phyloP scores from a whole-genome alignment of 2,888 invertebrate species.

The Drosophila sordidapex region DNA sequence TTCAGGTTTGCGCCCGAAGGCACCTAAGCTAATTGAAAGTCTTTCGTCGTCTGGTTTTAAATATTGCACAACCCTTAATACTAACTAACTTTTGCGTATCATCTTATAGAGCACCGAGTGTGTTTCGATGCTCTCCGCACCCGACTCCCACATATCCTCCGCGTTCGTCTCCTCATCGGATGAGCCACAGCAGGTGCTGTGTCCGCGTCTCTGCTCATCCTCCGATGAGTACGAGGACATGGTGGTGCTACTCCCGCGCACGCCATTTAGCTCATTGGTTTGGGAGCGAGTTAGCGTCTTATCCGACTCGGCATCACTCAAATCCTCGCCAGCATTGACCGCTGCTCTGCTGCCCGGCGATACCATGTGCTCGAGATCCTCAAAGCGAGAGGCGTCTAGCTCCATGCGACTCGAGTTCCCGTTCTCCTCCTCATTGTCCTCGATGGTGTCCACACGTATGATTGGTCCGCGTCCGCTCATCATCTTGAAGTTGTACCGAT shows the following conservation, averaged over 20 bases:
- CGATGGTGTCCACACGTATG: slow-evolving; percentile 83
- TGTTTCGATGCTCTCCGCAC: slow-evolving; percentile 94
- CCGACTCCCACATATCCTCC: slow-evolving; percentile 93
- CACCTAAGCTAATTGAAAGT: slow-evolving; percentile 49
- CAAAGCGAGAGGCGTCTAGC: slow-evolving; percentile 72
- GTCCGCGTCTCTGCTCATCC: slow-evolving; percentile 88
- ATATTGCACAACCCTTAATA: slow-evolving; percentile 65
- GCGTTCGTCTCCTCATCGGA: slow-evolving; percentile 89
- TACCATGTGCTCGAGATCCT: slow-evolving; percentile 80
- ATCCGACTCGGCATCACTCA: slow-evolving; percentile 81
- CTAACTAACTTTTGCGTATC: slow-evolving; percentile 86
- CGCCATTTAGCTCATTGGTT: slow-evolving; percentile 57
- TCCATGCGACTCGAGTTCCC: slow-evolving; percentile 49
- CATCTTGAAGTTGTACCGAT: slow-evolving; percentile 84
- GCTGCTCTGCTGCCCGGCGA: slow-evolving; percentile 54
- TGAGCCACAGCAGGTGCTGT: slow-evolving; percentile 86
- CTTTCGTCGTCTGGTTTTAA: slow-evolving; percentile 45
- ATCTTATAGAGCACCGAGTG: slow-evolving; percentile 94
- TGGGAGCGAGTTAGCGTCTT: slow-evolving; percentile 78
- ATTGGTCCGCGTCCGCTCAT: slow-evolving; percentile 79
- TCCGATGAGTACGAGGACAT: slow-evolving; percentile 80
- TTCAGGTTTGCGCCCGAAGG: slow-evolving; percentile 21
- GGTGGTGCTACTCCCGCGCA: slow-evolving; percentile 55
- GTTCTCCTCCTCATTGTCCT: slow-evolving; percentile 74
- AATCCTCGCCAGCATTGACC: slow-evolving; percentile 51